Percentiles rank a stretch among this genome's conserved stretches.
Conservation (phyloP, 2,113 vertebrate genomes). For the Calidris pygmaea region DNA sequence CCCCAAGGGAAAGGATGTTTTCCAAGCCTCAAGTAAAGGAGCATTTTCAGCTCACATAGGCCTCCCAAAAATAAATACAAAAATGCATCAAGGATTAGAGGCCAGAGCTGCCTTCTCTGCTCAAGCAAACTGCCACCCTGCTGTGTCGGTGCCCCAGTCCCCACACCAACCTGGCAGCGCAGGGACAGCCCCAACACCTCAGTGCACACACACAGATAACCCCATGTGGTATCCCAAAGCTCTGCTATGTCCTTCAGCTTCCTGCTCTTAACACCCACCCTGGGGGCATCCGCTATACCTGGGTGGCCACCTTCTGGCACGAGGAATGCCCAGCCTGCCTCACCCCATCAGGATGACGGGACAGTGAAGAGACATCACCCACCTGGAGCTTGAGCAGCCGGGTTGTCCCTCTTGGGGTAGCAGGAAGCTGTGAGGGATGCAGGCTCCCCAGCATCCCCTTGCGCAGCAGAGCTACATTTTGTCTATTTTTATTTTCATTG, state of each 20-base stretch:
- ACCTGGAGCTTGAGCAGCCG: background rate
- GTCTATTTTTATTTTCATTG: constrained; percentile 10
- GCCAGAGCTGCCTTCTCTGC: background rate
- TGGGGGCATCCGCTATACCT: background rate
- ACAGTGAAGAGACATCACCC: background rate
- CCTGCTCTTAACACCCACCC: background rate
- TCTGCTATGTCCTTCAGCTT: background rate
- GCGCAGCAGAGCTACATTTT: background rate
- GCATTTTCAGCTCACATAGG: background rate
- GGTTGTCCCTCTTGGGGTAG: background rate
- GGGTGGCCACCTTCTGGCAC: background rate
- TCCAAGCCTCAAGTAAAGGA: background rate
- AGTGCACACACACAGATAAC: fast-evolving
- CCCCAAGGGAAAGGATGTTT: constrained; percentile 22
- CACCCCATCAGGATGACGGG: fast-evolving
- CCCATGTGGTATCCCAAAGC: background rate
- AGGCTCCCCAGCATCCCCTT: background rate
- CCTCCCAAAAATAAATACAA: constrained; percentile 46
- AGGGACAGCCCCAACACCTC: background rate
- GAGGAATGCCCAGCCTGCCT: background rate
- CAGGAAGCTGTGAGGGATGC: background rate
- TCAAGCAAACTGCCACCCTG: background rate
- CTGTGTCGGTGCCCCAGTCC: background rate
- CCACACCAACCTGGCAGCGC: fast-evolving
- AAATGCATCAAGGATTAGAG: background rate